Evolutionary conservation across 2,797 vertebrate species (phyloP), one percentile per base, ranked within the genome.

Genomic region (Alauda arvensis): DNA sequence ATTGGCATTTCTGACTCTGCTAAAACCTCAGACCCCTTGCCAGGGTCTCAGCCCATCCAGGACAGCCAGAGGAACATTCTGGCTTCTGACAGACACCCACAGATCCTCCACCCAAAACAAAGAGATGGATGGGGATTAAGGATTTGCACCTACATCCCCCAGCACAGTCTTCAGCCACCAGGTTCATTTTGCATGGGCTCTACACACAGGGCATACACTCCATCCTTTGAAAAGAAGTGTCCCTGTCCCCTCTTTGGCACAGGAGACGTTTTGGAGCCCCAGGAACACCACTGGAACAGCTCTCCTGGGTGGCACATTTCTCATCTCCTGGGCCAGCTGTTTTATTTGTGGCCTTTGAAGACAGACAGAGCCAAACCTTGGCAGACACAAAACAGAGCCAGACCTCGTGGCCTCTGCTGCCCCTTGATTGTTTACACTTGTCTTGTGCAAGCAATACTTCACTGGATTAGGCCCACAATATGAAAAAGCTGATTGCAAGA

Each of bases 401-500:
- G 65, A 71, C 29, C 39, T 23, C 5, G 13, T 26, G 40, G 37
- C 39, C 62, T 83, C 63, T 59, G 45, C 37, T 88, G 78, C 51
- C 33, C 12, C 79, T 88, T 45, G 25, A 11, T 10, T 67, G 18
- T 77, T 88, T 56, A 23, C 43, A 52, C 51, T 60, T 23, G 34
- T 18, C 48, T 69, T n/a, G 37, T 81, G 52, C n/a, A 45, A 87
- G 69, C 45, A 87, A 56, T 17, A 15, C 43, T 90, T 43, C 69
- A 31, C 51, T 72, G 66, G 37, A 53, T 62, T 59, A 62, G 37
- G 55, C 29, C 69, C 77, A 83, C 89, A 87, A 77, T 24, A 48
- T 25, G 29, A 72, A 83, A 90, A 72, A 85, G 8, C 29, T 80
- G 62, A 68, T 21, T 82, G 78, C 31, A 56, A 83, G 66, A 62